Percentiles rank a stretch among this genome's conserved stretches.
Conservation (phyloP, 2,797 vertebrate species). For the Cygnus olor region DNA sequence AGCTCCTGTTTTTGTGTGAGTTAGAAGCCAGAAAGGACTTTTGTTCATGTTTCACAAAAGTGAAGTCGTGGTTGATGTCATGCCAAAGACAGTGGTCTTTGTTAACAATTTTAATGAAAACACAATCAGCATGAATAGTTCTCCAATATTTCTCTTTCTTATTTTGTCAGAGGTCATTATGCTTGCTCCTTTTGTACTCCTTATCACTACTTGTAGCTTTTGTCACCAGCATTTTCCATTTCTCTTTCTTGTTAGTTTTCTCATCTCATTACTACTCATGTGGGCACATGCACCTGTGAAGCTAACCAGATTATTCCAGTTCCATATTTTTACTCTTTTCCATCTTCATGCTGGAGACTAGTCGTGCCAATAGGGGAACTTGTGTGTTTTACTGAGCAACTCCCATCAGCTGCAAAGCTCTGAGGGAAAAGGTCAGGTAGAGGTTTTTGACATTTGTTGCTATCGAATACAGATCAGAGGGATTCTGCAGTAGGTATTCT, state of each 20-base stretch:
- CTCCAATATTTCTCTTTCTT: neutral
- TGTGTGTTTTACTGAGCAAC: neutral
- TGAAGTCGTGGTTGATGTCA: neutral
- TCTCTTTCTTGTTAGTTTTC: conserved; percentile 23
- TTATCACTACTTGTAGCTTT: conserved; percentile 4
- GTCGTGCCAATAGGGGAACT: neutral
- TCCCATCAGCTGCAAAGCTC: neutral
- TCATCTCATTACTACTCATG: neutral
- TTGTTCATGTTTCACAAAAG: neutral
- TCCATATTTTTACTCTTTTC: neutral
- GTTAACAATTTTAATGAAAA: conserved; percentile 46
- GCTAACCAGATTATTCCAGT: neutral
- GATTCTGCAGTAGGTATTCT: neutral
- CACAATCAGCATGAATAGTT: neutral
- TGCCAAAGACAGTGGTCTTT: neutral
- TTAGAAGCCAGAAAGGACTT: conserved; percentile 12
- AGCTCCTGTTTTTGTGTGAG: neutral
- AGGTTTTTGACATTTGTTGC: neutral
- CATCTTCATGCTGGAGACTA: neutral
- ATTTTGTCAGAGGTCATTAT: conserved; percentile 10
- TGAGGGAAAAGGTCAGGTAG: neutral
- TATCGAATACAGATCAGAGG: neutral
- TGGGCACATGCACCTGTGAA: neutral
- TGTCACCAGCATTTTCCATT: neutral
- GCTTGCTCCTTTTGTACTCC: neutral